These are phyloP conservation scores for Zaprionus nigranus DNA, from an alignment of 1,140 invertebrate species.

Conservation along the genomic window DNA sequence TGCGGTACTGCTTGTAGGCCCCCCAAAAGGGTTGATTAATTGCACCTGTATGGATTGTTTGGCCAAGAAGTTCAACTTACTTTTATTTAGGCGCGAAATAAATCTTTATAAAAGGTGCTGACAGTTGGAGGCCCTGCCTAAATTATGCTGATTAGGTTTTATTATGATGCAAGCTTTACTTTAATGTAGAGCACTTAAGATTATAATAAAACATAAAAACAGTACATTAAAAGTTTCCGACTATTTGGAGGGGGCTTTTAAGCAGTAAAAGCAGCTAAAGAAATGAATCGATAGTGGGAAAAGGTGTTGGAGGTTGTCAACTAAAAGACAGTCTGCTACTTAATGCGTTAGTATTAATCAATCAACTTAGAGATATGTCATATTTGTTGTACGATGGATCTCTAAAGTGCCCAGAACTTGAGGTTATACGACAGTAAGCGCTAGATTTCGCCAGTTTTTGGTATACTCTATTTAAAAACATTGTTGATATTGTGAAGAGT, in stretches of 20 bases:
- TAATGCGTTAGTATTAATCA: no score
- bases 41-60: background rate
- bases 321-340: no score
- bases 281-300: no score
- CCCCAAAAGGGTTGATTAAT: conserved; percentile 13
- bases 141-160: background rate
- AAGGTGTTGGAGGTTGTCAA: no score
- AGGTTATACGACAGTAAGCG: background rate
- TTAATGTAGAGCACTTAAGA: background rate
- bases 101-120: background rate
- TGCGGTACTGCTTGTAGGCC: background rate
- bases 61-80: background rate
- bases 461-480: background rate
- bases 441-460: background rate
- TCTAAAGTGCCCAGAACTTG: background rate
- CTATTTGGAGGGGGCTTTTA: background rate
- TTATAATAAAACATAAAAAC: background rate
- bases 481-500: background rate
- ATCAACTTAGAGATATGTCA: no score
- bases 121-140: background rate
- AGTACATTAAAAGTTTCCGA: background rate
- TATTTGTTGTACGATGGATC: background rate
- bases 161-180: background rate
- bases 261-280: no score
- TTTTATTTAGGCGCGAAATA: background rate